Percentiles rank a stretch among this genome's conserved stretches.
Evolutionary conservation across 2,113 vertebrate genomes (phyloP).

Genomic region (Dasyprocta punctata): DNA sequence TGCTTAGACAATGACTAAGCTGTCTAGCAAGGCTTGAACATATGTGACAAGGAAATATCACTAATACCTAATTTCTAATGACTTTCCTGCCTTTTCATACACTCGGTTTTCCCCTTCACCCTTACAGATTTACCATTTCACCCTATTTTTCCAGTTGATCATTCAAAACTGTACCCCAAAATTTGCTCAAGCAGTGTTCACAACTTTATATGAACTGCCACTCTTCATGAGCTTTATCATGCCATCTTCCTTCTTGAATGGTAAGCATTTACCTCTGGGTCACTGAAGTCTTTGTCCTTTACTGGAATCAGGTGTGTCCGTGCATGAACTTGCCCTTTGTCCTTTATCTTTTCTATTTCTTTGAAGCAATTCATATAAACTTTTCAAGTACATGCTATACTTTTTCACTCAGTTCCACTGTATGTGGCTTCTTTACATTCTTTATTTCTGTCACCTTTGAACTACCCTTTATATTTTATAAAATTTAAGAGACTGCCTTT

Average conservation of each 20-base stretch:
- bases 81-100: not conserved
- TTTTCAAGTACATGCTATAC: not conserved
- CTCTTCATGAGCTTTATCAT: not conserved
- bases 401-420: not conserved
- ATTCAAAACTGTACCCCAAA: not conserved
- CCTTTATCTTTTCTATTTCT: slow-evolving; percentile 50
- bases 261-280: not conserved
- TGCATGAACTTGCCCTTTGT: not conserved
- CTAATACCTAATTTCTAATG: not conserved
- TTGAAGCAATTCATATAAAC: slow-evolving; percentile 44
- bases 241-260: not conserved
- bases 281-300: slow-evolving; percentile 32
- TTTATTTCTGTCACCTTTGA: slow-evolving; percentile 37
- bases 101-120: not conserved
- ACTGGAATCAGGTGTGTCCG: not conserved
- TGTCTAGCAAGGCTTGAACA: not conserved
- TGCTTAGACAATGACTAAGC: not conserved
- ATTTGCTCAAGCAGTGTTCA: not conserved
- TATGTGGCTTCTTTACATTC: not conserved
- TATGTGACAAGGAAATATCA: not conserved
- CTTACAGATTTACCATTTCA: not conserved
- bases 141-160: not conserved
- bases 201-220: not conserved
- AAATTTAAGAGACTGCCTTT: slow-evolving; percentile 26
- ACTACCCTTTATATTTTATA: slow-evolving; percentile 24